A percentile compares a stretch with the other conserved stretches of the same genome.
Evolutionary conservation across 2,888 invertebrate genomes (phyloP).

Genomic region (Epinotia nisella): DNA sequence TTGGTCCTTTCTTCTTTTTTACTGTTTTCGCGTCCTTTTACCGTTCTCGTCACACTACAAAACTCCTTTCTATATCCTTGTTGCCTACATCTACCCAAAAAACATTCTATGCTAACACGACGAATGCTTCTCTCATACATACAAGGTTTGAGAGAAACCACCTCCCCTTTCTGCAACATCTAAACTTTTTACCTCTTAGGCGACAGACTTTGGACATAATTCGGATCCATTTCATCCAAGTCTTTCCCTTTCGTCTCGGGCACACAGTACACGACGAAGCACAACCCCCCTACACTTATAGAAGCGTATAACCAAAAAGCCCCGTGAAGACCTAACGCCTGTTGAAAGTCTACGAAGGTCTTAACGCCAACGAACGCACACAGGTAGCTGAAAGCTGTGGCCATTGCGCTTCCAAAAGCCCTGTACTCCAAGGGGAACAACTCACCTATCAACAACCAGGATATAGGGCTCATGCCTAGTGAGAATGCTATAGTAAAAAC

Average conservation of each 20-base stretch:
- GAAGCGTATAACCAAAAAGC: constrained; percentile 96
- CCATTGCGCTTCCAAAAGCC: constrained; percentile 94
- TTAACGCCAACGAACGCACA: constrained; percentile 95
- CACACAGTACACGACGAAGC: constrained; percentile 93
- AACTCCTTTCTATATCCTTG: constrained; percentile 23
- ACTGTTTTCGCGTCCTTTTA: not conserved
- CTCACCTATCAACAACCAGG: constrained; percentile 93
- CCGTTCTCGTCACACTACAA: constrained; percentile 13
- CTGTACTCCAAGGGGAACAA: constrained; percentile 92
- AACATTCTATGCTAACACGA: constrained; percentile 37
- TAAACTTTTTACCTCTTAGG: constrained; percentile 71
- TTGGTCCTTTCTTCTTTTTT: not conserved
- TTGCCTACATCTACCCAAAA: constrained; percentile 35
- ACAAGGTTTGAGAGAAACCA: not conserved
- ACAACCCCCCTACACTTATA: constrained; percentile 91
- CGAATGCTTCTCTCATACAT: not conserved
- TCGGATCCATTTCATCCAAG: constrained; percentile 93
- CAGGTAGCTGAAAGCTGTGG: constrained; percentile 93
- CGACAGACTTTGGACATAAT: constrained; percentile 83
- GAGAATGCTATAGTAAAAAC: constrained; percentile 94
- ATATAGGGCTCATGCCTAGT: constrained; percentile 94
- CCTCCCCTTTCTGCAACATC: not conserved
- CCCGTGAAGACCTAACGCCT: constrained; percentile 90
- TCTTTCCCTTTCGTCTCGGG: constrained; percentile 97
- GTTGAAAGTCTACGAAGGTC: constrained; percentile 93